Conservation (phyloP, 2,888 invertebrate genomes). For the Drosophila acutilabella region DNA sequence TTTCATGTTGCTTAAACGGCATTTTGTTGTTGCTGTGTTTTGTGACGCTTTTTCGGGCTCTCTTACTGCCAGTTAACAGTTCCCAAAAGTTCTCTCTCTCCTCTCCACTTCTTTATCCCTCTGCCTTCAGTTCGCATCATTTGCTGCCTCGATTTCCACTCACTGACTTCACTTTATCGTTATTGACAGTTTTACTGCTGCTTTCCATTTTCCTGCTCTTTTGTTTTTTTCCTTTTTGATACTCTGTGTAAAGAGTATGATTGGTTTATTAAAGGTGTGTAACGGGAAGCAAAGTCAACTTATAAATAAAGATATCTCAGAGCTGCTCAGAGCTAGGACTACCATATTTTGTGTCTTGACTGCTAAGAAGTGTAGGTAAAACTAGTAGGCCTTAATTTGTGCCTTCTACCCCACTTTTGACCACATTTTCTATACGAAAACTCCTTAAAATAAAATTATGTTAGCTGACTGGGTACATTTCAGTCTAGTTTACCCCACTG, state of each 20-base stretch:
- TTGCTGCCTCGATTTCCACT: conserved; percentile 21
- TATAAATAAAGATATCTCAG: background rate
- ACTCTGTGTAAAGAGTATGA: background rate
- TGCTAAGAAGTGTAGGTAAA: too few relatives aligned
- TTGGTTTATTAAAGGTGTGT: background rate
- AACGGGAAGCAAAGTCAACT: background rate
- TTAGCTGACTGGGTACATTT: background rate
- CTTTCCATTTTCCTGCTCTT: conserved; percentile 25
- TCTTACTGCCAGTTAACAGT: conserved; percentile 21
- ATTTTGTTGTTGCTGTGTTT: conserved; percentile 59
- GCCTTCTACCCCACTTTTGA: too few relatives aligned
- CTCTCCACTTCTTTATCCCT: background rate
- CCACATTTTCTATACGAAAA: too few relatives aligned
- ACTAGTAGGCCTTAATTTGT: too few relatives aligned
- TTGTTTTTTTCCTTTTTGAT: conserved; percentile 11
- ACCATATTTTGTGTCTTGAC: too few relatives aligned
- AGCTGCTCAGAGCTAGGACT: too few relatives aligned
- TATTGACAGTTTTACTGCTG: conserved; percentile 75
- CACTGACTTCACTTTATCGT: conserved; percentile 68
- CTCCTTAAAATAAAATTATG: too few relatives aligned
- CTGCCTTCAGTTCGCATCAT: background rate
- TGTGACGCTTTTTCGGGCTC: conserved; percentile 10
- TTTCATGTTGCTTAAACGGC: conserved; percentile 79
- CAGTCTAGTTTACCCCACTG: background rate
- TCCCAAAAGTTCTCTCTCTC: background rate